A percentile compares a stretch with the other conserved stretches of the same genome.
These are phyloP conservation scores for Apoderus coryli DNA, from an alignment of 2,888 invertebrate genomes.

Conservation along the genomic window DNA sequence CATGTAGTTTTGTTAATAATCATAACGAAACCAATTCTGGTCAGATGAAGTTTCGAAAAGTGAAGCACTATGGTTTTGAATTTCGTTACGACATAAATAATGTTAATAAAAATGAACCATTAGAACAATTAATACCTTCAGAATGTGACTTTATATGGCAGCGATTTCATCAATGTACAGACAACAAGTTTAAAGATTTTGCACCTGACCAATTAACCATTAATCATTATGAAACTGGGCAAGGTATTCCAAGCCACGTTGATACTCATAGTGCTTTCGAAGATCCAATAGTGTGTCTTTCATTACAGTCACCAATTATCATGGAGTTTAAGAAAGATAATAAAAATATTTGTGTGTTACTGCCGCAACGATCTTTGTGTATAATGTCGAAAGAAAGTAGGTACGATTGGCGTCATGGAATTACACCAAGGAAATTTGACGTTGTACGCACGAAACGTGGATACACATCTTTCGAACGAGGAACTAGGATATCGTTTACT, in stretches of 20 bases:
- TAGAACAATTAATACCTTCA: conserved; percentile 51
- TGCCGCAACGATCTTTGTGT: conserved; percentile 59
- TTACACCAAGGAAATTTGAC: conserved; percentile 72
- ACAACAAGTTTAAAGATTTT: conserved; percentile 30
- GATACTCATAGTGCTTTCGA: conserved; percentile 94
- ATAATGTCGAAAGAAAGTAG: conserved; percentile 59
- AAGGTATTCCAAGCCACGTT: conserved; percentile 89
- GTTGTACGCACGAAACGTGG: conserved; percentile 40
- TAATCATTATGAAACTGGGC: conserved; percentile 71
- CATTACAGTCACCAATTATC: conserved; percentile 63
- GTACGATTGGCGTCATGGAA: conserved; percentile 79
- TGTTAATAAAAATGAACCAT: conserved; percentile 56
- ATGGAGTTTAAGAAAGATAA: conserved; percentile 76
- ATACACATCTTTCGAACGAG: conserved; percentile 37
- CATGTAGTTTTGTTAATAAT: conserved; percentile 37
- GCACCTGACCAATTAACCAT: conserved; percentile 73
- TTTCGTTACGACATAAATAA: conserved; percentile 80
- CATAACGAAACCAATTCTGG: conserved; percentile 34
- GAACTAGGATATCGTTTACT: conserved; percentile 68
- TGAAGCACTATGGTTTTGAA: conserved; percentile 84
- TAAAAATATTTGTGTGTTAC: conserved; percentile 41
- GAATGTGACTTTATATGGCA: conserved; percentile 52
- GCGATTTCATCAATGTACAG: conserved; percentile 32
- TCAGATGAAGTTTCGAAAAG: conserved; percentile 64
- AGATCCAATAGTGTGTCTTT: conserved; percentile 74